phyloP scores from a whole-genome alignment of 2,888 invertebrate species.

The Lasioglossum malachurum region DNA sequence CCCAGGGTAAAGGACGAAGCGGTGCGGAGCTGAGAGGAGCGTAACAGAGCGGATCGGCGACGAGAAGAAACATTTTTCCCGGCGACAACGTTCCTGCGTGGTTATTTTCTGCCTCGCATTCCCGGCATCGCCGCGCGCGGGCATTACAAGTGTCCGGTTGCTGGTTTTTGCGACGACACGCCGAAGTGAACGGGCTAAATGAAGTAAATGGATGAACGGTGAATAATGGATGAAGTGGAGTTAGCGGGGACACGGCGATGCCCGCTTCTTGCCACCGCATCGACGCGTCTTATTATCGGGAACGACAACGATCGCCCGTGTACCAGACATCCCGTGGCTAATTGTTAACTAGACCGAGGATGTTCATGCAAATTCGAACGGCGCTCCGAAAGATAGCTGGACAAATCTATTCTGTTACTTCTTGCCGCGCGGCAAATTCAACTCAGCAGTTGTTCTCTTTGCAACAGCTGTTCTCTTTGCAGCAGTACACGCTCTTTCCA shows the following conservation, averaged over 20 bases:
- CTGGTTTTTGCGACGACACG: constrained; percentile 43
- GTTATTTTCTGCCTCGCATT: constrained; percentile 52
- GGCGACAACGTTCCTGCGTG: constrained; percentile 9
- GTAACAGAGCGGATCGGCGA: not conserved
- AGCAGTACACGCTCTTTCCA: not conserved
- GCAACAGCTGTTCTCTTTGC: too few relatives aligned
- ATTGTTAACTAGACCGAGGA: constrained; percentile 6
- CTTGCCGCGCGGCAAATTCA: not conserved
- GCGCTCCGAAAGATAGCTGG: not conserved
- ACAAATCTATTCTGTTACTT: not conserved
- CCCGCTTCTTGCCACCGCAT: not conserved
- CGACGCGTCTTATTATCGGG: not conserved
- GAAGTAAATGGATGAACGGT: constrained; percentile 62
- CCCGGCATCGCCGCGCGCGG: constrained; percentile 33
- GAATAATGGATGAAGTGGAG: constrained; percentile 61
- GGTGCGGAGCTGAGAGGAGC: not conserved
- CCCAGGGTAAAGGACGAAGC: not conserved
- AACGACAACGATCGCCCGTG: not conserved
- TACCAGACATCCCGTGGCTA: not conserved
- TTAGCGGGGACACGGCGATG: not conserved
- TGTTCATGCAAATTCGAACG: constrained; percentile 2
- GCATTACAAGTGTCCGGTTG: constrained; percentile 40
- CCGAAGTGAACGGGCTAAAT: constrained; percentile 48
- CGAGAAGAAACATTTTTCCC: not conserved
- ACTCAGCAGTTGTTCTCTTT: not conserved